A percentile compares a stretch with the other conserved stretches of the same genome.
phyloP scores from a whole-genome alignment of 2,797 vertebrate species.

The Syngnathus acus region DNA sequence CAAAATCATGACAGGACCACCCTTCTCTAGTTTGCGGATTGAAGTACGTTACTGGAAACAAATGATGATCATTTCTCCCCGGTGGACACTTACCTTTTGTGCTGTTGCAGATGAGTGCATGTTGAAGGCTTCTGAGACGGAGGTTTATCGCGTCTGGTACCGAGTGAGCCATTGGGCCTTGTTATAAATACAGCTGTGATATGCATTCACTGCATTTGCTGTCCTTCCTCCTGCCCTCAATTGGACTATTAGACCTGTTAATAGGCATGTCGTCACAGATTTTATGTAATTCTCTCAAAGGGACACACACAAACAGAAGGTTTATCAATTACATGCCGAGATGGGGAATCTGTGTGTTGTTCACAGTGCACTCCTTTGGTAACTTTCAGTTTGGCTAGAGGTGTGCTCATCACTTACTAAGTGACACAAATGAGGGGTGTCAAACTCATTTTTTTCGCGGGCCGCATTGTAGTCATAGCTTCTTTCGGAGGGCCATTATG shows the following conservation, averaged over 20 bases:
- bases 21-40: not conserved
- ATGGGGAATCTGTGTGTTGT: too few species aligned
- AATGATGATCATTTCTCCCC: slow-evolving; percentile 5
- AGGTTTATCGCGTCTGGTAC: slow-evolving; percentile 6
- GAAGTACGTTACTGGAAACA: not conserved
- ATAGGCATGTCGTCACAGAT: slow-evolving; percentile 27
- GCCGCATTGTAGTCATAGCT: too few species aligned
- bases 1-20: slow-evolving; percentile 1
- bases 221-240: slow-evolving; percentile 19
- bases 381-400: too few species aligned
- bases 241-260: slow-evolving; percentile 16
- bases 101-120: slow-evolving; percentile 31
- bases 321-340: too few species aligned
- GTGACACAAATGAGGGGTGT: too few species aligned
- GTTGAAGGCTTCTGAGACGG: slow-evolving; percentile 9
- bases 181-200: slow-evolving; percentile 32
- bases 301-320: slow-evolving; percentile 11
- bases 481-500: too few species aligned
- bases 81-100: slow-evolving; percentile 17
- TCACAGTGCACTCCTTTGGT: too few species aligned
- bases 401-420: too few species aligned
- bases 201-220: slow-evolving; percentile 33
- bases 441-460: too few species aligned
- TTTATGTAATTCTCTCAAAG: slow-evolving; percentile 10
- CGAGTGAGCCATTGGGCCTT: slow-evolving; percentile 13